These are phyloP conservation scores for Drosophila maculinotata DNA, from an alignment of 2,888 invertebrate species.

Conservation along the genomic window DNA sequence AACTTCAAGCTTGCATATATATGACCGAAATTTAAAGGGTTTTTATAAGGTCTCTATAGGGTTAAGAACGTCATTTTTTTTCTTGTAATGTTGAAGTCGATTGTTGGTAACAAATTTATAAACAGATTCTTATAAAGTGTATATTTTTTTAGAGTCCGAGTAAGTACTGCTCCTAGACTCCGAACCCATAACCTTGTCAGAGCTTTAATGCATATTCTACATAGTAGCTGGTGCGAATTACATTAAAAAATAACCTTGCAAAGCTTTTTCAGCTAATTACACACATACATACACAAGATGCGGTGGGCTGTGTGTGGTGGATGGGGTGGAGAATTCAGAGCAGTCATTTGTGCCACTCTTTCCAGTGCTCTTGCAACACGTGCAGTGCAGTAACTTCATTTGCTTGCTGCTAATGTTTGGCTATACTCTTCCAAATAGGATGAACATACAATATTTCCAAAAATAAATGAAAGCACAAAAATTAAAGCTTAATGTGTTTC, in stretches of 20 bases:
- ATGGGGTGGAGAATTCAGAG: constrained; percentile 6
- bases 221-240: not conserved
- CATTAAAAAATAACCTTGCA: not conserved
- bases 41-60: not conserved
- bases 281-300: constrained; percentile 17
- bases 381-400: constrained; percentile 57
- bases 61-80: too few relatives aligned
- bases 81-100: too few relatives aligned
- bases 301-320: not conserved
- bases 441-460: too few relatives aligned
- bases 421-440: constrained; percentile 19
- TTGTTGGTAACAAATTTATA: too few relatives aligned
- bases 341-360: constrained; percentile 28
- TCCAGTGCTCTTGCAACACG: constrained; percentile 36
- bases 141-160: too few relatives aligned
- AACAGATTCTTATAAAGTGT: too few relatives aligned
- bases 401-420: constrained; percentile 12
- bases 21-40: not conserved
- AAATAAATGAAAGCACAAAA: too few relatives aligned
- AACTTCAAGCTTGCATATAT: not conserved
- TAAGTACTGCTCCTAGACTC: too few relatives aligned
- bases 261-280: constrained; percentile 31
- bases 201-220: too few relatives aligned
- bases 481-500: too few relatives aligned
- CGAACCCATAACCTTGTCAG: too few relatives aligned